Evolutionary conservation across 1,140 invertebrate genomes (phyloP).

Genomic region (Platyscapa corneri): DNA sequence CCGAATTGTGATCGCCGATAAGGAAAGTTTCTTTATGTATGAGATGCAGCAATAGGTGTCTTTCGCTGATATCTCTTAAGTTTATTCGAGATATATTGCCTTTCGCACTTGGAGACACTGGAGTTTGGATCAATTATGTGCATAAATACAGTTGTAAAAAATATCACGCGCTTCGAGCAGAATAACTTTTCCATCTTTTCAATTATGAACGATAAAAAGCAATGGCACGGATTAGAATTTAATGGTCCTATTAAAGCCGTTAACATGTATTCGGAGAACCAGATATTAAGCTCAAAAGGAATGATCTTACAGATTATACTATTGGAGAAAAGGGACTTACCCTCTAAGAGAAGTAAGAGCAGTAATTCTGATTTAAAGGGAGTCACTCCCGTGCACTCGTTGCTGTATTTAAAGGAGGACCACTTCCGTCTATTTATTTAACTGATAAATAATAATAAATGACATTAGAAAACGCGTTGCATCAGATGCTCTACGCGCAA

Average conservation of each 20-base stretch:
- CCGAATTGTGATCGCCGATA: neutral
- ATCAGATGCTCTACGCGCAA: too few relatives aligned
- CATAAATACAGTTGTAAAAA: neutral
- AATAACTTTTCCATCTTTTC: neutral
- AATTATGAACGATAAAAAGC: neutral
- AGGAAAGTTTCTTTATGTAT: neutral
- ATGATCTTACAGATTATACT: neutral
- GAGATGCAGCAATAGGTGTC: neutral
- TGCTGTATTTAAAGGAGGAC: too few relatives aligned
- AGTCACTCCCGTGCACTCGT: too few relatives aligned
- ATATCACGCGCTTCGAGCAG: neutral
- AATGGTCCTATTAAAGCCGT: neutral
- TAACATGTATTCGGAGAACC: neutral
- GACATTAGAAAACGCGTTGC: too few relatives aligned
- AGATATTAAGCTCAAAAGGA: neutral
- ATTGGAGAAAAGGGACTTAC: neutral
- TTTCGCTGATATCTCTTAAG: too few relatives aligned
- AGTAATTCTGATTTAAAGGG: neutral
- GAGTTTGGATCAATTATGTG: neutral
- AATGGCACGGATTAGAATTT: neutral
- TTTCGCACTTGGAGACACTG: neutral
- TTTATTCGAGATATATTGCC: neutral
- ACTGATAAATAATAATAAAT: too few relatives aligned
- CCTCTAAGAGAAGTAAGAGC: neutral
- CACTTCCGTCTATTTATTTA: too few relatives aligned